A percentile compares a stretch with the other conserved stretches of the same genome.
These are phyloP conservation scores for Hedya salicella DNA, from an alignment of 2,888 invertebrate genomes.

Conservation along the genomic window DNA sequence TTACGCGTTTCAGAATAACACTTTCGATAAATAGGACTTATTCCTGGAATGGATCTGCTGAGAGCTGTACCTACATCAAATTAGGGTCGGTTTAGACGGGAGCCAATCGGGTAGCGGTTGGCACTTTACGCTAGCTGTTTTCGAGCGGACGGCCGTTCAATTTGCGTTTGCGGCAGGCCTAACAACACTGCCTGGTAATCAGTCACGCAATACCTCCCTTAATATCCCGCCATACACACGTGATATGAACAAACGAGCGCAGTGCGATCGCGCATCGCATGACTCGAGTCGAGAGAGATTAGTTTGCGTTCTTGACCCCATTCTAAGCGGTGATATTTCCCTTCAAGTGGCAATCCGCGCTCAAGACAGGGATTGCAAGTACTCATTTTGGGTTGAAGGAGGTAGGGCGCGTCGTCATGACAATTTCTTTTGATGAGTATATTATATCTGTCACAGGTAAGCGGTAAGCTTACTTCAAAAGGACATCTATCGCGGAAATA, in stretches of 20 bases:
- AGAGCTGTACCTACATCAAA: background rate
- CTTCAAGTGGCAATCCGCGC: conserved; percentile 52
- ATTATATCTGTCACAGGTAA: conserved; percentile 10
- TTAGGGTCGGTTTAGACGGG: background rate
- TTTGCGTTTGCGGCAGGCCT: conserved; percentile 38
- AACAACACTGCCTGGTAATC: conserved; percentile 69
- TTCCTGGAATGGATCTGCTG: background rate
- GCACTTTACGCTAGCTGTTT: conserved; percentile 28
- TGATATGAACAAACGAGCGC: conserved; percentile 56
- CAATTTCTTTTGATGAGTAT: conserved; percentile 41
- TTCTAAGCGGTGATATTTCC: conserved; percentile 55
- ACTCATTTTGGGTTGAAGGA: conserved; percentile 38
- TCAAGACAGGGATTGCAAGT: conserved; percentile 39
- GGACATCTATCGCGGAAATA: background rate
- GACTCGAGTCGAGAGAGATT: conserved; percentile 54
- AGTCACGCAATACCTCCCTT: conserved; percentile 66
- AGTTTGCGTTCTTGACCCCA: conserved; percentile 59
- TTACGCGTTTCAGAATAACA: background rate
- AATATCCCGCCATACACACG: conserved; percentile 62
- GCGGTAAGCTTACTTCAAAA: background rate
- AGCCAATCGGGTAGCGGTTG: background rate
- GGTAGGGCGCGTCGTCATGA: conserved; percentile 36
- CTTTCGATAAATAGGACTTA: background rate
- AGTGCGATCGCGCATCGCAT: conserved; percentile 49
- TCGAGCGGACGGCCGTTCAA: conserved; percentile 16